These are phyloP conservation scores for Typhlomys cinereus DNA, from an alignment of 2,113 vertebrate species.

Conservation along the genomic window DNA sequence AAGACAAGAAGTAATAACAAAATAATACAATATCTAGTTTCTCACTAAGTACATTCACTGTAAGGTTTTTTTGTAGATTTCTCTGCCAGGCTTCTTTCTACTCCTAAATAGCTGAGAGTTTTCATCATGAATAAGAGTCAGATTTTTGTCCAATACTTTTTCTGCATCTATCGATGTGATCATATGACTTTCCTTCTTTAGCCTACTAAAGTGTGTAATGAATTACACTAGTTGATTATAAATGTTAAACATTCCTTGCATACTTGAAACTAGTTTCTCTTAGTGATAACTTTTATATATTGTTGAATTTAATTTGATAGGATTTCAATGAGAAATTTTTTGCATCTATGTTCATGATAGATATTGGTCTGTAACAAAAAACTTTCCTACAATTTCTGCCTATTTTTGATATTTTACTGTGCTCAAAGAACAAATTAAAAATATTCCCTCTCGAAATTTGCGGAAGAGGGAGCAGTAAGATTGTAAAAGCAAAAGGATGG, in stretches of 20 bases:
- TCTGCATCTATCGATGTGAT: background rate
- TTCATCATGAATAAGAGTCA: background rate
- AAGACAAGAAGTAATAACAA: background rate
- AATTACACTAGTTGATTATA: background rate
- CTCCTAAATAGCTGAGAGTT: background rate
- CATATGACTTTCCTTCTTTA: slow-evolving; percentile 8
- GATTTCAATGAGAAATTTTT: slow-evolving; percentile 23
- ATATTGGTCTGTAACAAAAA: background rate
- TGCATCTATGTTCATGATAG: background rate
- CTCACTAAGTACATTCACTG: background rate
- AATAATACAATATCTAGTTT: slow-evolving; percentile 6
- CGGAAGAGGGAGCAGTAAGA: too few relatives aligned
- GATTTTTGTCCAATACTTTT: background rate
- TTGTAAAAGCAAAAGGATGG: too few relatives aligned
- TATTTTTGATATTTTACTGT: background rate
- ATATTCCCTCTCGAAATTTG: too few relatives aligned
- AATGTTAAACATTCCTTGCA: background rate
- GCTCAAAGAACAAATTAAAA: background rate
- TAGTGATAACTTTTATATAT: background rate
- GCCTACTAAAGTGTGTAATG: background rate
- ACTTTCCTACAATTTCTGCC: background rate
- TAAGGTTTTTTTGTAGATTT: background rate
- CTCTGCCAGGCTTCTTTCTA: background rate
- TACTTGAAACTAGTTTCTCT: background rate
- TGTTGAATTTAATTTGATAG: background rate